Evolutionary conservation across 2,888 invertebrate species (phyloP).

Genomic region (Dryobota labecula): DNA sequence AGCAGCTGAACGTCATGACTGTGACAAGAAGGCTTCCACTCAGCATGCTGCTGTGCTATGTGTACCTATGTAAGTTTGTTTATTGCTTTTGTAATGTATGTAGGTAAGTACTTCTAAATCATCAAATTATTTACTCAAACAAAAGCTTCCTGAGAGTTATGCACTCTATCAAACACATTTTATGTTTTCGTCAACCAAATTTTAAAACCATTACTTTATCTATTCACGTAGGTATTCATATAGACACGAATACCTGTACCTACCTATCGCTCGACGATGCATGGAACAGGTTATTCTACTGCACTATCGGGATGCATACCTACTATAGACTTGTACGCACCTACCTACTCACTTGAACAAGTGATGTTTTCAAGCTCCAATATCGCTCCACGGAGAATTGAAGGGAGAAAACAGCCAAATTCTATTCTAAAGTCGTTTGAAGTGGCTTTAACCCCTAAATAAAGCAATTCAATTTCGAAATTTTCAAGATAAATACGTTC

Average conservation of each 20-base stretch:
- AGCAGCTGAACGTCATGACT: too few species aligned
- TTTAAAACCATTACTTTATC: slow-evolving; percentile 4
- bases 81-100: too few species aligned
- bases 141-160: not conserved
- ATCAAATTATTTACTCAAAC: not conserved
- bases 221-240: slow-evolving; percentile 35
- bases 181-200: slow-evolving; percentile 1
- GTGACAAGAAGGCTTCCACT: too few species aligned
- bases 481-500: slow-evolving; percentile 35
- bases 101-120: not conserved
- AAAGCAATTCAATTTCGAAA: slow-evolving; percentile 47
- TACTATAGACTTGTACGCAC: slow-evolving; percentile 20
- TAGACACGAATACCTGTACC: slow-evolving; percentile 44
- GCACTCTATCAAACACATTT: not conserved
- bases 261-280: slow-evolving; percentile 45
- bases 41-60: too few species aligned
- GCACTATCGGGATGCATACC: slow-evolving; percentile 54
- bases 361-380: slow-evolving; percentile 45
- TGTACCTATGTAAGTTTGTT: too few species aligned
- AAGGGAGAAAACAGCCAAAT: slow-evolving; percentile 22
- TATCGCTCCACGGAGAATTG: slow-evolving; percentile 12
- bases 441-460: slow-evolving; percentile 17
- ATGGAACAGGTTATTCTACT: slow-evolving; percentile 58
- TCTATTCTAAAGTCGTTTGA: slow-evolving; percentile 9
- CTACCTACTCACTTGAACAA: slow-evolving; percentile 28